Conservation (phyloP, 2,888 invertebrate genomes). For the Apoda limacodes region DNA sequence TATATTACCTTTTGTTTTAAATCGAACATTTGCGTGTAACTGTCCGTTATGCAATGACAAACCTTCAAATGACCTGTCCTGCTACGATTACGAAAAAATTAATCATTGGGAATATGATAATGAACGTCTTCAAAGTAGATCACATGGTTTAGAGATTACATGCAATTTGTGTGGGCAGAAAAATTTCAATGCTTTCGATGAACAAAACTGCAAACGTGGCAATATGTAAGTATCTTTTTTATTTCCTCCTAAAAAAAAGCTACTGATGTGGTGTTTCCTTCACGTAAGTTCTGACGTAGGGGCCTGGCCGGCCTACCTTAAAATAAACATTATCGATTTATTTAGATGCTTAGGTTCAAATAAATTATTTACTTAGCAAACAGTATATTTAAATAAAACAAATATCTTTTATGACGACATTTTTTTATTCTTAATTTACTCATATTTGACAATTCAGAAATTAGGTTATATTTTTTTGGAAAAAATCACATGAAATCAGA, state of each 20-base stretch:
- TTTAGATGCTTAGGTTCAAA: no score
- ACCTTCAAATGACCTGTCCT: conserved; percentile 29
- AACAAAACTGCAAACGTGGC: conserved; percentile 34
- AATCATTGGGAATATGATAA: conserved; percentile 48
- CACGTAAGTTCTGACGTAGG: no score
- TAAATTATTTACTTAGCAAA: conserved; percentile 1
- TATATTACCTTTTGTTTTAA: conserved; percentile 29
- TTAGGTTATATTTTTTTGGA: no score
- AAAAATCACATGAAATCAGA: no score
- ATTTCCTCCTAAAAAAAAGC: no score
- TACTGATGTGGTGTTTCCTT: no score
- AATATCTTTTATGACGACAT: conserved; percentile 3
- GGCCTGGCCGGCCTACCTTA: no score
- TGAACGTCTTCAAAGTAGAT: conserved; percentile 27
- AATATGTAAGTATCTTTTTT: conserved; percentile 28
- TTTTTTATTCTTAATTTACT: no score
- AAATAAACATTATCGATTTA: no score
- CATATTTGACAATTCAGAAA: no score
- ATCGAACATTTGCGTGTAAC: conserved; percentile 46
- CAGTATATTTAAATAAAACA: conserved; percentile 4
- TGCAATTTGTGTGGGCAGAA: conserved; percentile 44
- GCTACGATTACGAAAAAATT: conserved; percentile 35
- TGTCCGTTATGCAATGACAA: conserved; percentile 52
- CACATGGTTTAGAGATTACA: conserved; percentile 28
- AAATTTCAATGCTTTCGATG: conserved; percentile 25